phyloP scores from a whole-genome alignment of 2,797 vertebrate genomes.

The Hyperoplus lanceolatus region DNA sequence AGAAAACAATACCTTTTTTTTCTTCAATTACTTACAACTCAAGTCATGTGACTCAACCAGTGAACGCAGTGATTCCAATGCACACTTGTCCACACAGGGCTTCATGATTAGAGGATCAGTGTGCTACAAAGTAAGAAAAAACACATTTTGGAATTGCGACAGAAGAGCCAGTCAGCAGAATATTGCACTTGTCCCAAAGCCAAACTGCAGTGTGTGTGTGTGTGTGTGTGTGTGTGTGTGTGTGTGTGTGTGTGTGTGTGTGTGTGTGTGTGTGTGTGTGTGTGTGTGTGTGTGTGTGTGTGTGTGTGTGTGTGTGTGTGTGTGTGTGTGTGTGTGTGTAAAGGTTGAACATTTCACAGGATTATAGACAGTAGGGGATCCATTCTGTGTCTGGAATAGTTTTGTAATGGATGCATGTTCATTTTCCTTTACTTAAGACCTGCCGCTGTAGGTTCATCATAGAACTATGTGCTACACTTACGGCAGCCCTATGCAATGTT shows the following conservation, averaged over 20 bases:
- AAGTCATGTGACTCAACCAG: neutral
- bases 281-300: too few relatives aligned
- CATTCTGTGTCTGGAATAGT: constrained; percentile 23
- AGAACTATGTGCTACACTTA: neutral
- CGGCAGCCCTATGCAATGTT: neutral
- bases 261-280: too few relatives aligned
- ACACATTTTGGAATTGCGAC: too few relatives aligned
- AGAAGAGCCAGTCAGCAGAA: neutral
- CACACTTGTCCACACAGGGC: too few relatives aligned
- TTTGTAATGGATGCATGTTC: constrained; percentile 24
- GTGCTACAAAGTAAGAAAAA: too few relatives aligned
- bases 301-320: too few relatives aligned
- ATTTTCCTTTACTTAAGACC: neutral
- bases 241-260: too few relatives aligned
- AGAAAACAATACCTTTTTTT: neutral
- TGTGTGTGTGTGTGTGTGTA: neutral
- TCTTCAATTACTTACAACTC: neutral
- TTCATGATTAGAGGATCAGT: neutral
- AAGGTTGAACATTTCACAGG: constrained; percentile 20
- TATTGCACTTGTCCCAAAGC: too few relatives aligned
- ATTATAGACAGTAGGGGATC: constrained; percentile 19
- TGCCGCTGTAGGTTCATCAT: neutral
- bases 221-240: too few relatives aligned
- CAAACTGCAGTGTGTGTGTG: too few relatives aligned
- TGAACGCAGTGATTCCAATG: neutral